phyloP scores from a whole-genome alignment of 1,140 invertebrate genomes.

The Dinoponera quadriceps region DNA sequence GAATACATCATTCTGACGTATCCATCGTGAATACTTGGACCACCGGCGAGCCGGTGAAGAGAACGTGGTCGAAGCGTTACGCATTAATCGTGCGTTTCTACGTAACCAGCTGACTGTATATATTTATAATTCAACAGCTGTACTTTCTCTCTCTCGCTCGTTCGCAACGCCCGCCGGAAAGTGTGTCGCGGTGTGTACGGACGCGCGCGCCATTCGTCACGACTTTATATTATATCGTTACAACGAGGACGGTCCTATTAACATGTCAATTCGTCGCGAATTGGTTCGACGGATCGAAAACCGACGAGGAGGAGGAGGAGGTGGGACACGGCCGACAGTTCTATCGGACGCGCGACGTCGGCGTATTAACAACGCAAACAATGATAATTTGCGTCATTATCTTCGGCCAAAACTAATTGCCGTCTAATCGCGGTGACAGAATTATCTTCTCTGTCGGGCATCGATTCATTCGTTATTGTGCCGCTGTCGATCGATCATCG shows the following conservation, averaged over 20 bases:
- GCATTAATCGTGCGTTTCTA: constrained; percentile 48
- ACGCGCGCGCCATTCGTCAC: constrained; percentile 32
- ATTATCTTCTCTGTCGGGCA: constrained; percentile 34
- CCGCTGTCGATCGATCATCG: constrained; percentile 2
- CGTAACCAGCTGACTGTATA: constrained; percentile 72
- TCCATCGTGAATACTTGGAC: constrained; percentile 20
- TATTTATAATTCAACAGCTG: constrained; percentile 82
- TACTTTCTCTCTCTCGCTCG: too few relatives aligned
- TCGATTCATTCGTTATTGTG: background rate
- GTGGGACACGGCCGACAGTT: constrained; percentile 27
- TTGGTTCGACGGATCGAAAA: constrained; percentile 13
- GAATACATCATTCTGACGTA: constrained; percentile 27
- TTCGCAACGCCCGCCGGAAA: constrained; percentile 29
- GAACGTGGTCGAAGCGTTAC: constrained; percentile 34
- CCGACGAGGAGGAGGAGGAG: background rate
- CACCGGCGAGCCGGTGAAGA: background rate
- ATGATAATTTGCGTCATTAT: constrained; percentile 44
- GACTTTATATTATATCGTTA: constrained; percentile 50
- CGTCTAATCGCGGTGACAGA: constrained; percentile 38
- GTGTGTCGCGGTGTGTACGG: constrained; percentile 15
- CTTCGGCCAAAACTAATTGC: constrained; percentile 49
- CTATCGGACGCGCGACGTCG: background rate
- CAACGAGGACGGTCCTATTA: constrained; percentile 36
- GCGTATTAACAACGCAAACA: constrained; percentile 43
- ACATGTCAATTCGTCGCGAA: constrained; percentile 28